Base-by-base conservation (phyloP, 2,797 vertebrate genomes). In the Pagetopsis macropterus region DNA sequence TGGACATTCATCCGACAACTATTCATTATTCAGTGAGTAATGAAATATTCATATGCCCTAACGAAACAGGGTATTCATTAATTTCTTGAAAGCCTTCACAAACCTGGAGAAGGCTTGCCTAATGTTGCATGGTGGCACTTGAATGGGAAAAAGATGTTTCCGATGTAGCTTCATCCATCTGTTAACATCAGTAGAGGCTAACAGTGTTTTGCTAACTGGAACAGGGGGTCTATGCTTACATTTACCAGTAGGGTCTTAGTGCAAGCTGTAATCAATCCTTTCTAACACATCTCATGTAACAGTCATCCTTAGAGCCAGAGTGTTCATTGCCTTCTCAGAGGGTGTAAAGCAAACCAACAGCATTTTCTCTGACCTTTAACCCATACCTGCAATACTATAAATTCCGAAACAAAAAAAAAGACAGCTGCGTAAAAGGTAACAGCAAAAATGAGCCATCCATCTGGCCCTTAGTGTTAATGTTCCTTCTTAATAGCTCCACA, bases 21-120 rank as follows among this genome's bases (percentile, higher is more conserved):
- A 93, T 93, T 93, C 86, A 94, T 93, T 94, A 94, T 91, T 93
- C 88, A 94, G 81, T 66, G 57, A 84, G 88, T 93, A 92, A 94
- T 94, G 90, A 92, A 93, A 93, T 88, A 93, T 93, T 85, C 57
- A 91, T 92, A 89, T 91, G 88, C 90, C 92, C 90, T 89, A 92
- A 94, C 90, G 87, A 94, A 93, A 92, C 72, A 67, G 84, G 85
- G 87, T 93, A 91, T 93, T 93, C 92, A 92, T 94, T 93, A 89
- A 91, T 93, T 92, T 92, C 83, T 90, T 83, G 86, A 89, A 90
- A 88, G 89, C 85, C 73, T 82, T 88, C 81, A 82, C 81, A 89
- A 92, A 91, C 87, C 85, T 87, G 79, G 79, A 86, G 78, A 90
- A 82, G 78, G 83, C 78, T 80, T 87, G 88, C 78, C 78, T 92